Base-by-base conservation (phyloP, 2,113 vertebrate species). In the Strix aluco region DNA sequence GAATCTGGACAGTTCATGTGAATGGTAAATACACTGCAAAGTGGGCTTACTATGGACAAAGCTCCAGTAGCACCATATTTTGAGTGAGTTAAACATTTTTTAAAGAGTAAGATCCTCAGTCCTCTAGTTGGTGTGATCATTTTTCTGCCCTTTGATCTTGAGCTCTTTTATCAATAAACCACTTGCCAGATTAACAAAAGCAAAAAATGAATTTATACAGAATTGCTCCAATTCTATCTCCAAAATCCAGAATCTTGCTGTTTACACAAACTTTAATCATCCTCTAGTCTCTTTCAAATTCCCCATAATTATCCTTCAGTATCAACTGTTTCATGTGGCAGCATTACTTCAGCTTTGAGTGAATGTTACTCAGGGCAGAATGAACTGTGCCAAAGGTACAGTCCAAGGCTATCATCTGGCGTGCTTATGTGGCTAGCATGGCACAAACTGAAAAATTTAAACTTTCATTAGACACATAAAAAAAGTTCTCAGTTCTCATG, bases 201-300 rank as follows among this genome's bases (percentile, higher is more conserved):
- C 46, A 82, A 84, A 82, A 67, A 58, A 61, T 36, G 2, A 69
- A 82, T 96, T 79, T 88, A 81, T 54, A 74, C 26, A 94, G 63
- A 95, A 81, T 42, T 84, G 46, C n/a, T 94, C 59, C 51, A 88
- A 77, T 94, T 88, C 79, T 62, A 86, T 78, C 81, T 65, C 81
- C 83, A 92, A 79, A 91, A 95, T 67, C 52, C 73, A 91, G 52
- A 91, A 72, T 94, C 61, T 27, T 67, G 52, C 61, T 95, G 81
- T 75, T 96, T 95, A 82, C 42, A 81, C 69, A 92, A 95, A 94
- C 82, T 87, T 95, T 80, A 92, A 87, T 95, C 66, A 90, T 82
- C n/a, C 73, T 75, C 72, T 66, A 91, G 92, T 86, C 58, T 47
- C 70, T 81, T 95, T 91, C 78, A 91, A 71, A 94, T 66, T 58